Conservation (phyloP, 2,888 invertebrate genomes). For the Papilio protenor region DNA sequence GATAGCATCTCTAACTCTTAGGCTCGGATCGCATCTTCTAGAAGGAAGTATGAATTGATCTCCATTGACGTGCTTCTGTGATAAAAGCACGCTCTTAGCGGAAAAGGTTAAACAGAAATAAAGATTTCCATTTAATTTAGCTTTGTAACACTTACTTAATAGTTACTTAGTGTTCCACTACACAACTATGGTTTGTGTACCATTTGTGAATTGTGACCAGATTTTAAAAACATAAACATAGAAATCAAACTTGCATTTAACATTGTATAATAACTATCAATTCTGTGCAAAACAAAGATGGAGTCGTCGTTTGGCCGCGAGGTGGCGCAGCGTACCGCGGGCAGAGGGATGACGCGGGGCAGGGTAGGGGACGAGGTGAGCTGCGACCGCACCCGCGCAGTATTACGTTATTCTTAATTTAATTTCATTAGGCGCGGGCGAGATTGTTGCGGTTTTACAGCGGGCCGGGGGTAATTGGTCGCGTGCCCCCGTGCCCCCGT, state of each 20-base stretch:
- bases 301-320: constrained; percentile 50
- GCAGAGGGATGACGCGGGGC: constrained; percentile 43
- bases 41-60: not conserved
- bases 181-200: no score
- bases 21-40: not conserved
- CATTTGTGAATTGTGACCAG: not conserved
- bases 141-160: no score
- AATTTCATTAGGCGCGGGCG: constrained; percentile 75
- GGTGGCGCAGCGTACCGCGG: constrained; percentile 45
- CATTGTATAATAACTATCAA: constrained; percentile 44
- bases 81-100: not conserved
- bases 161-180: no score
- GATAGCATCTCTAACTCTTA: not conserved
- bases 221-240: not conserved
- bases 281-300: constrained; percentile 63
- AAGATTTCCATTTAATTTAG: not conserved
- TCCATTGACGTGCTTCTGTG: not conserved
- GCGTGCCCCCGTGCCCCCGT: constrained; percentile 46
- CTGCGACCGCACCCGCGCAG: constrained; percentile 53
- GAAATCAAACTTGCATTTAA: constrained; percentile 19
- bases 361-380: constrained; percentile 46
- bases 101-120: not conserved
- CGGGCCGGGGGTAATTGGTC: constrained; percentile 57
- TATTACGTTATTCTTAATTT: constrained; percentile 79
- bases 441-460: constrained; percentile 64